phyloP scores from a whole-genome alignment of 1,140 invertebrate species.

The Penaeus japonicus region DNA sequence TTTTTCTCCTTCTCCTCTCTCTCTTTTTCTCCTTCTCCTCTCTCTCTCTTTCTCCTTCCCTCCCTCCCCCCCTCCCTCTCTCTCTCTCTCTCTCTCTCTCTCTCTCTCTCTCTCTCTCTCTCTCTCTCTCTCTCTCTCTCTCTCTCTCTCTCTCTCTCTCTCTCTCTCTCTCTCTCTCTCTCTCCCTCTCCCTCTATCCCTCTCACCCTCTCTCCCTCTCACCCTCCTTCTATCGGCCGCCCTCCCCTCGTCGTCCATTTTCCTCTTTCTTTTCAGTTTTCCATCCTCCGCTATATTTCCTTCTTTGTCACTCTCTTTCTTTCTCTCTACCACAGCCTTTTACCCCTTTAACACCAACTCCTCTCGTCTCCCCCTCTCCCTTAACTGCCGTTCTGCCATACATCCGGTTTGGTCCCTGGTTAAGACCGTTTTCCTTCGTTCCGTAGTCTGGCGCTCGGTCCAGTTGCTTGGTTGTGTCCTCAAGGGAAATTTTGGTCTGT shows the following conservation, averaged over 20 bases:
- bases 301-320: not conserved
- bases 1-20: too few relatives aligned
- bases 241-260: not conserved
- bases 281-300: not conserved
- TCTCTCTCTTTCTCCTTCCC: not conserved
- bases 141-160: not conserved
- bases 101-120: not conserved
- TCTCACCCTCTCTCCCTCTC: not conserved
- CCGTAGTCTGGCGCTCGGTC: too few relatives aligned
- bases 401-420: too few relatives aligned
- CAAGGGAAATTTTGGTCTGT: too few relatives aligned
- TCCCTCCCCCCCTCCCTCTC: not conserved
- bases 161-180: not conserved
- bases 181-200: not conserved
- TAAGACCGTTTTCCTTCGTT: too few relatives aligned
- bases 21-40: too few relatives aligned
- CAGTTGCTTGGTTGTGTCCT: too few relatives aligned
- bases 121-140: too few relatives aligned
- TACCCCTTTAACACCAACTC: not conserved
- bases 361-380: not conserved
- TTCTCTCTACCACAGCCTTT: not conserved
- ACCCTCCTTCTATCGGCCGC: not conserved
- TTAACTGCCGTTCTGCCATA: too few relatives aligned
- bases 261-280: not conserved
- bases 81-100: not conserved